These are phyloP conservation scores for Eurystomus gularis DNA, from an alignment of 2,113 vertebrate genomes.

Conservation along the genomic window DNA sequence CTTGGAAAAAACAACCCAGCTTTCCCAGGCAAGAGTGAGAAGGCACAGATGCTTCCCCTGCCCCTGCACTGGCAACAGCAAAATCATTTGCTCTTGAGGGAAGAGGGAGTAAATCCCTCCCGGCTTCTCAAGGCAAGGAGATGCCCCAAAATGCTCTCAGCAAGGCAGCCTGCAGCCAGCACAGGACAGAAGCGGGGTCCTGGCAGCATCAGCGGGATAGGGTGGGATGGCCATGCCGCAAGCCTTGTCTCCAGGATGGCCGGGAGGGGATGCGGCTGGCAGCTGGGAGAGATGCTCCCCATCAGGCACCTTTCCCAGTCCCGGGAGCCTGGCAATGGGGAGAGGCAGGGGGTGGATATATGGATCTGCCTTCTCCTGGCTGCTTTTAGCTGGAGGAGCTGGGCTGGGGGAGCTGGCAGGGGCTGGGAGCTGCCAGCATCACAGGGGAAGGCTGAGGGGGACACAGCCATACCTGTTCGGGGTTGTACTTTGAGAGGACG, in stretches of 20 bases:
- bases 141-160: neutral
- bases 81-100: neutral
- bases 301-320: neutral
- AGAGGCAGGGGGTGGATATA: neutral
- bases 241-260: fast-evolving
- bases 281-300: neutral
- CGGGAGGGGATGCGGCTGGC: fast-evolving
- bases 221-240: fast-evolving
- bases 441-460: neutral
- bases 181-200: fast-evolving
- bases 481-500: conserved; percentile 86
- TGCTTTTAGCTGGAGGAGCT: neutral
- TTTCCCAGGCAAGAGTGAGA: neutral
- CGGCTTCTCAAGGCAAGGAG: neutral
- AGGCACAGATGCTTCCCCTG: neutral
- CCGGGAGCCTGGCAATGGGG: fast-evolving
- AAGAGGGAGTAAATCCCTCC: neutral
- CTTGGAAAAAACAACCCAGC: neutral
- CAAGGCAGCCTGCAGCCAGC: neutral
- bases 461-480: conserved; percentile 82
- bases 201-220: fast-evolving
- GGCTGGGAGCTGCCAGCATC: neutral
- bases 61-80: neutral
- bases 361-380: neutral
- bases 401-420: neutral